Evolutionary conservation across 2,888 invertebrate genomes (phyloP).

Genomic region (Cosmopolites sordidus): DNA sequence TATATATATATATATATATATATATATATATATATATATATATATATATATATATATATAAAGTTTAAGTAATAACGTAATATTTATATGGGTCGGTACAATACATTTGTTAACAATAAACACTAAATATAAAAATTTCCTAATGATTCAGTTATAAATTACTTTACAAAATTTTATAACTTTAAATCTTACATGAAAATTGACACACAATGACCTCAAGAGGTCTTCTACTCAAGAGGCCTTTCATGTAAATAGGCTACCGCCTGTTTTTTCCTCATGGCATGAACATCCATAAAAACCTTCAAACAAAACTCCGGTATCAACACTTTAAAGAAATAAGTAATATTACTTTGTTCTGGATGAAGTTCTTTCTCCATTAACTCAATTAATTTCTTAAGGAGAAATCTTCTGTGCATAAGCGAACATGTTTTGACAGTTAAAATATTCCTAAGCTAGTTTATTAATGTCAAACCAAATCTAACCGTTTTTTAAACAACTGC

Average conservation of each 20-base stretch:
- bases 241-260: constrained; percentile 34
- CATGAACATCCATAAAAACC: constrained; percentile 40
- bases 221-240: constrained; percentile 26
- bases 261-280: constrained; percentile 30
- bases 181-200: no score
- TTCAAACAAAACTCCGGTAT: constrained; percentile 41
- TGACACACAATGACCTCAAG: no score
- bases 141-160: no score
- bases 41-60: no score
- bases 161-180: no score
- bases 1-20: no score
- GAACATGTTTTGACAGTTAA: constrained; percentile 28
- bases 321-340: constrained; percentile 41
- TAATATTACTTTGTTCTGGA: constrained; percentile 25
- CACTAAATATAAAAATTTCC: no score
- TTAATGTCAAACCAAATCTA: constrained; percentile 24
- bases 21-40: no score
- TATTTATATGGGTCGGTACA: no score
- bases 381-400: constrained; percentile 35
- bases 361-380: constrained; percentile 35
- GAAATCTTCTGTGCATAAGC: constrained; percentile 26
- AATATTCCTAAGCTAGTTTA: constrained; percentile 26
- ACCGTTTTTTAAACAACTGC: constrained; percentile 23
- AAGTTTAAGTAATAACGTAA: no score
- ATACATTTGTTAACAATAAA: no score